Percentiles rank a stretch among this genome's conserved stretches.
These are phyloP conservation scores for Sorex fumeus DNA, from an alignment of 2,113 vertebrate genomes.

Conservation along the genomic window DNA sequence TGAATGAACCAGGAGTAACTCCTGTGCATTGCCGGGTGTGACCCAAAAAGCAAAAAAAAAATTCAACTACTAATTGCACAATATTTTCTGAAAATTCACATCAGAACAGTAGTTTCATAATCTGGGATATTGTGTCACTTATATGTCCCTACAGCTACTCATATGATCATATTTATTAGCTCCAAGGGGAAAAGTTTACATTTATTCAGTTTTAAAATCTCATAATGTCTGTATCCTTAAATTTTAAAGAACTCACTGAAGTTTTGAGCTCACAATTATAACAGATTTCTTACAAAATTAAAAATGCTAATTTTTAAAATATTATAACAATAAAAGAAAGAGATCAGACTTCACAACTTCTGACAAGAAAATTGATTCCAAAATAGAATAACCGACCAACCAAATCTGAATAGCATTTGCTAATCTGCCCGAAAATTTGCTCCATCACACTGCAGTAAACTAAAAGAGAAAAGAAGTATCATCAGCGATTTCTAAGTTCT, in stretches of 20 bases:
- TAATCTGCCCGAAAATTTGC: rapidly evolving
- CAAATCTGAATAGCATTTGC: not conserved
- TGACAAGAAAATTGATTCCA: not conserved
- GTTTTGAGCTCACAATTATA: not conserved
- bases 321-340: not conserved
- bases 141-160: not conserved
- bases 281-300: not conserved
- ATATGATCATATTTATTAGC: not conserved
- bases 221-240: not conserved
- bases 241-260: not conserved
- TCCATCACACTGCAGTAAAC: not conserved
- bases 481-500: not conserved
- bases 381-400: not conserved
- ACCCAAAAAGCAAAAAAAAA: too few relatives aligned
- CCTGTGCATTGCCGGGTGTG: too few relatives aligned
- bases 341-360: not conserved
- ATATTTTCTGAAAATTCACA: not conserved
- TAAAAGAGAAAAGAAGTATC: not conserved
- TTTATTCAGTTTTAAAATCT: not conserved
- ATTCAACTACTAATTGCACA: too few relatives aligned
- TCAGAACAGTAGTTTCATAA: not conserved
- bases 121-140: not conserved
- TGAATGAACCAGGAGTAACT: too few relatives aligned
- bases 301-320: not conserved
- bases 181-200: not conserved